Base-by-base conservation (phyloP, 1,140 invertebrate species). In the Drosophila auraria region DNA sequence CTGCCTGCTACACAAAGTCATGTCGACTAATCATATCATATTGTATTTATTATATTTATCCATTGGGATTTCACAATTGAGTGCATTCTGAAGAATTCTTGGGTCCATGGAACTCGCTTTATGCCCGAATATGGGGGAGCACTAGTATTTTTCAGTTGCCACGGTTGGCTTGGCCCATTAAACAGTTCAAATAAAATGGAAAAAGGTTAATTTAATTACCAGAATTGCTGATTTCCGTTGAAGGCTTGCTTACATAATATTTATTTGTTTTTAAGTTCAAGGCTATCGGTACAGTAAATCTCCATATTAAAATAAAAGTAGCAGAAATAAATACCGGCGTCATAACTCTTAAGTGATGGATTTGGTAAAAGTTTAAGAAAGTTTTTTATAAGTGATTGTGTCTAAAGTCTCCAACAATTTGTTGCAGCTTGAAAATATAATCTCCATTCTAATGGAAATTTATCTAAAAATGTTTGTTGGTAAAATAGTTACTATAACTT, bases 1-100 rank as follows among this genome's bases (percentile, higher is more conserved):
- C 54, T 40, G 33, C 15, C 8, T 40, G 45, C 25, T 20, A 11
- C n/a, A 54, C 38, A 53, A 56, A 74, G 38, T 65, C 69, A 45
- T 73, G 68, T 59, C 65, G 60, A 71, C 78, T 89, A 82, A 89
- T 89, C 83, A 80, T 80, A 87, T 80, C 76, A 80, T 82, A 87
- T 80, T 77, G 68, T 71, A 57, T 87, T 58, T 80, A 71, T 69
- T 69, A 69, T 60, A 47, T 77, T 78, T 79, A 64, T 78, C 50
- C 77, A 80, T 61, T 78, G 68, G 77, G 65, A 80, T 83, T 87
- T 87, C 47, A 74, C 83, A 87, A 80, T 87, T 87, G 50, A 83
- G 60, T 80, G 83, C 62, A 58, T 80, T 83, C 69, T 25, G 56
- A 51, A 66, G 62, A 56, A 68, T 74, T 75, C 63, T 25, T 50